Evolutionary conservation across 2,797 vertebrate genomes (phyloP).

Genomic region (Alauda arvensis): DNA sequence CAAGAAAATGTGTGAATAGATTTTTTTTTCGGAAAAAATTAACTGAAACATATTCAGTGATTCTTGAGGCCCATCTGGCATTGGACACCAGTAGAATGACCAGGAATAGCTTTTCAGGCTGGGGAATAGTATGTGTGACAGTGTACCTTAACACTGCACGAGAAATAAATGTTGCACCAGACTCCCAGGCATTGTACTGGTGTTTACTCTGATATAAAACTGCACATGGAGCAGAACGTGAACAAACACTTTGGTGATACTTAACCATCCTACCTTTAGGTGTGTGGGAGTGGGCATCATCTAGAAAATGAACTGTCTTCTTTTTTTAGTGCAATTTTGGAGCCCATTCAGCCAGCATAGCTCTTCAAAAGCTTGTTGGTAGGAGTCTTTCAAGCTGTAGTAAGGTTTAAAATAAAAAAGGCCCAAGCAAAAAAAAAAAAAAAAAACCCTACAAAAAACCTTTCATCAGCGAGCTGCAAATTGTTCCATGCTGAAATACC

Average conservation of each 20-base stretch:
- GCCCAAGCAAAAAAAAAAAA: neutral
- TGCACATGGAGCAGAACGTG: neutral
- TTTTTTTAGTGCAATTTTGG: neutral
- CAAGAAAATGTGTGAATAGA: neutral
- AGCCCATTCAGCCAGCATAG: neutral
- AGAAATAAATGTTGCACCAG: neutral
- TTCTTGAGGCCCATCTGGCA: neutral
- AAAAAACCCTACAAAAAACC: neutral
- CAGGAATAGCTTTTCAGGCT: neutral
- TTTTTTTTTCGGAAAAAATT: neutral
- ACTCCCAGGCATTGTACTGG: neutral
- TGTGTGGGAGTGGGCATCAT: neutral
- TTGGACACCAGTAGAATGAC: neutral
- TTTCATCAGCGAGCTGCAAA: neutral
- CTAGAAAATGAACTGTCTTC: neutral
- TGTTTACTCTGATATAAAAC: neutral
- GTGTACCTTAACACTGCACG: neutral
- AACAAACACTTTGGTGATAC: neutral
- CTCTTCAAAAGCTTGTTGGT: neutral
- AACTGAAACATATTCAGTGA: neutral
- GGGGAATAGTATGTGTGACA: neutral
- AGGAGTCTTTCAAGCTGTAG: neutral
- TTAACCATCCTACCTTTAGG: neutral
- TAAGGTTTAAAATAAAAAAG: slow-evolving; percentile 9
- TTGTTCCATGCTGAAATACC: slow-evolving; percentile 9